phyloP scores from a whole-genome alignment of 2,888 invertebrate genomes.

The Tinea trinotella region DNA sequence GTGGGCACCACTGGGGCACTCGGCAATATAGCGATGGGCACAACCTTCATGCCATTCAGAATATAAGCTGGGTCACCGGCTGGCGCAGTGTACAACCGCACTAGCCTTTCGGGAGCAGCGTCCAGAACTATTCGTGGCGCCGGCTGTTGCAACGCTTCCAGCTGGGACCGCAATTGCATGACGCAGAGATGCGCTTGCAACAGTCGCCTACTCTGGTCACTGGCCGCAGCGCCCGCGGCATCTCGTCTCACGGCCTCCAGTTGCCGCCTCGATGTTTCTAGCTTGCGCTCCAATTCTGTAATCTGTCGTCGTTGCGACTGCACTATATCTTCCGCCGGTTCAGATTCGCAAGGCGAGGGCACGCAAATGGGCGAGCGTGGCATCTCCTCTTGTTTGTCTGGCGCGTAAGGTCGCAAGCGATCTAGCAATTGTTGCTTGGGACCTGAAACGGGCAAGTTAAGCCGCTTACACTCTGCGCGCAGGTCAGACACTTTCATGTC shows the following conservation, averaged over 20 bases:
- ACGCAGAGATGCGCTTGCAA: constrained; percentile 76
- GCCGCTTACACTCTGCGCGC: constrained; percentile 93
- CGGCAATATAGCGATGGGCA: constrained; percentile 63
- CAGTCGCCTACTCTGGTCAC: constrained; percentile 56
- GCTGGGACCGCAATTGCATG: constrained; percentile 71
- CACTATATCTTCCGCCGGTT: constrained; percentile 79
- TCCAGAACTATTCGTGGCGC: constrained; percentile 39
- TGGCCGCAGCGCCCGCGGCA: constrained; percentile 64
- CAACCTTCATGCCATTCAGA: constrained; percentile 74
- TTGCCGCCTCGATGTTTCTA: constrained; percentile 84
- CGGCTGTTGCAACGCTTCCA: constrained; percentile 73
- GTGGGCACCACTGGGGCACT: constrained; percentile 55
- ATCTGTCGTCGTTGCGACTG: constrained; percentile 87
- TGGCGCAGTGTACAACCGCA: constrained; percentile 43
- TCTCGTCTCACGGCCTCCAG: constrained; percentile 78
- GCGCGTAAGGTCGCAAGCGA: constrained; percentile 80
- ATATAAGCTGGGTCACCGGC: constrained; percentile 70
- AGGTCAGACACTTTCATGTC: constrained; percentile 97
- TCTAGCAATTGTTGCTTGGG: constrained; percentile 96
- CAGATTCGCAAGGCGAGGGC: constrained; percentile 45
- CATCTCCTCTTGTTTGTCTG: constrained; percentile 60
- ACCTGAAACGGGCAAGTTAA: constrained; percentile 95
- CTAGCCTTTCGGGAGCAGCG: constrained; percentile 40
- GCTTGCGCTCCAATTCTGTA: constrained; percentile 86
- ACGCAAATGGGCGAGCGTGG: constrained; percentile 47